Conservation (phyloP, 1,140 invertebrate species). For the Drosophila murphyi region DNA sequence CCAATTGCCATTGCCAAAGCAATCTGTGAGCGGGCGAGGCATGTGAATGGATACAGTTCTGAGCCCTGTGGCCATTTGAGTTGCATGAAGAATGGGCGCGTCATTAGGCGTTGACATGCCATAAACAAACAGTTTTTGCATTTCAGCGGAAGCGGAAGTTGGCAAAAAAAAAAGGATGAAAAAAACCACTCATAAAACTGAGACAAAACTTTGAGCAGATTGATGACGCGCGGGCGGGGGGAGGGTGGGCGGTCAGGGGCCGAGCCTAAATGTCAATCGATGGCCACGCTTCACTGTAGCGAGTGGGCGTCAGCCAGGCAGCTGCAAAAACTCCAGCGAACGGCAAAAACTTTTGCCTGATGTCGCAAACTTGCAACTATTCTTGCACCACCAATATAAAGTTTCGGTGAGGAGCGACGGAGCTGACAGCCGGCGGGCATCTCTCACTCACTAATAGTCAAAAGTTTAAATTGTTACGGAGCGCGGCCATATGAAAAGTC, state of each 20-base stretch:
- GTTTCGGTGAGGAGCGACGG: neutral
- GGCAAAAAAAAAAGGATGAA: conserved; percentile 25
- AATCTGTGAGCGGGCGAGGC: neutral
- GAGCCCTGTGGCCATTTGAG: conserved; percentile 32
- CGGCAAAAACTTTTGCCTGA: conserved; percentile 60
- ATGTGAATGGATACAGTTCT: conserved; percentile 27
- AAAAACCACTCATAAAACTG: conserved; percentile 55
- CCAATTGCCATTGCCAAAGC: neutral
- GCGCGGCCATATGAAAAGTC: conserved; percentile 78
- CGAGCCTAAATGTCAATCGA: conserved; percentile 68
- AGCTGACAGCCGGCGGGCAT: conserved; percentile 21
- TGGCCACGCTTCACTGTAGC: conserved; percentile 40
- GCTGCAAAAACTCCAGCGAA: conserved; percentile 19
- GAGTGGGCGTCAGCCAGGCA: conserved; percentile 7
- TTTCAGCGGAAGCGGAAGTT: conserved; percentile 14
- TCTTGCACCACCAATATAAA: conserved; percentile 37
- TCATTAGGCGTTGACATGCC: conserved; percentile 80
- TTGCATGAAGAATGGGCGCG: conserved; percentile 73
- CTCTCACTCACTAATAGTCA: conserved; percentile 69
- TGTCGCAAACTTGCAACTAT: conserved; percentile 76
- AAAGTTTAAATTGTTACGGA: conserved; percentile 79
- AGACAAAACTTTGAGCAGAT: conserved; percentile 46
- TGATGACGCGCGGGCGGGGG: conserved; percentile 26
- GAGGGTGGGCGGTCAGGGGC: conserved; percentile 13
- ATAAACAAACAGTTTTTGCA: conserved; percentile 71